Percentiles rank a stretch among this genome's conserved stretches.
These are phyloP conservation scores for Okapia johnstoni DNA, from an alignment of 2,113 vertebrate species.

Conservation along the genomic window DNA sequence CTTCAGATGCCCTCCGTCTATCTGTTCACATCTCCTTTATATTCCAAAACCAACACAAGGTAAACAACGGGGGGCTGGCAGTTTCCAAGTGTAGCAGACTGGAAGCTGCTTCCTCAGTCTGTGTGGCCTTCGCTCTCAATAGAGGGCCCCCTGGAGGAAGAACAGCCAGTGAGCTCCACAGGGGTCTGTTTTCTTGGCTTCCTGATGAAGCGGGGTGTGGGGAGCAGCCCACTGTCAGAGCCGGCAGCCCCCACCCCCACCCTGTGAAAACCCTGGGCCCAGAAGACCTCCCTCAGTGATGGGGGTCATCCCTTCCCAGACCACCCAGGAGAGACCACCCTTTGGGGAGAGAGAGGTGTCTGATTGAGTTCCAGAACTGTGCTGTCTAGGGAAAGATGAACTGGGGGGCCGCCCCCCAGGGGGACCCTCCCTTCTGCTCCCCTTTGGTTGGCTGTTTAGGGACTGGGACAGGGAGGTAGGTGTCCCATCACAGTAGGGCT, in stretches of 20 bases:
- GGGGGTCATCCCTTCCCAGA: not conserved
- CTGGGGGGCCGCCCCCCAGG: not conserved
- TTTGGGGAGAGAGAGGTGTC: not conserved
- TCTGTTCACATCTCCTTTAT: slow-evolving; percentile 36
- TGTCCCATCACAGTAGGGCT: not conserved
- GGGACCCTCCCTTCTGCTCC: not conserved
- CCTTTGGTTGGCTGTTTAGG: not conserved
- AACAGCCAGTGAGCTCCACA: not conserved
- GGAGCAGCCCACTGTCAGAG: not conserved
- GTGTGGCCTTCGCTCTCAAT: not conserved
- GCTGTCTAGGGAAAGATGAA: not conserved
- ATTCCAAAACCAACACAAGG: slow-evolving; percentile 48
- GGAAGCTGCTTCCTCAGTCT: not conserved
- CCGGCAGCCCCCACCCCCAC: not conserved
- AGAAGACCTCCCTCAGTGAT: not conserved
- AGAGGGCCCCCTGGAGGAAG: not conserved
- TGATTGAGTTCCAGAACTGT: not conserved
- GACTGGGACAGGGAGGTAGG: not conserved
- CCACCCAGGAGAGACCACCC: not conserved
- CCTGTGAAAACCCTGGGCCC: not conserved
- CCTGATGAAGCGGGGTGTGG: not conserved
- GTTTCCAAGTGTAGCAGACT: slow-evolving; percentile 33
- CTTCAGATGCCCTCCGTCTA: slow-evolving; percentile 20
- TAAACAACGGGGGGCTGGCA: slow-evolving; percentile 41
- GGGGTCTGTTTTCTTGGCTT: not conserved